Evolutionary conservation across 2,113 vertebrate species (phyloP).

Genomic region (Mystacornis crossleyi): DNA sequence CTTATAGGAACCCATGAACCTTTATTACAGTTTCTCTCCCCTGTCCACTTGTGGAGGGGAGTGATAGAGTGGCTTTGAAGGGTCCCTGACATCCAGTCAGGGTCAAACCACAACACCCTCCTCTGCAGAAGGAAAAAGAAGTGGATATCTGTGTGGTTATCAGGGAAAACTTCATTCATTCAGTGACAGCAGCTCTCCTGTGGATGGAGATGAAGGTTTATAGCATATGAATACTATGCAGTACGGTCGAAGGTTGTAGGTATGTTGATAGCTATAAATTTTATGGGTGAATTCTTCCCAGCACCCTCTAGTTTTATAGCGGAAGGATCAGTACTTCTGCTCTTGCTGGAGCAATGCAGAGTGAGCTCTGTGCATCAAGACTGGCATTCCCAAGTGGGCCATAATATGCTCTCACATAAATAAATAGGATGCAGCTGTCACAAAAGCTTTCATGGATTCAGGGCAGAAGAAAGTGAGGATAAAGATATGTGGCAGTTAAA

Average conservation of each 20-base stretch:
- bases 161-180: not conserved
- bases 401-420: not conserved
- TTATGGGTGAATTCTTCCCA: not conserved
- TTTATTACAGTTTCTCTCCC: not conserved
- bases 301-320: not conserved
- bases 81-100: not conserved
- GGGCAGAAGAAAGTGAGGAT: not conserved
- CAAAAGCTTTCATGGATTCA: not conserved
- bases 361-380: not conserved
- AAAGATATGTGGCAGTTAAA: slow-evolving; percentile 34
- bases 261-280: not conserved
- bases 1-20: not conserved
- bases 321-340: not conserved
- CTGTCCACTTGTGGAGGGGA: not conserved
- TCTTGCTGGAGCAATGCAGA: not conserved
- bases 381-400: not conserved
- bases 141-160: not conserved
- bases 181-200: not conserved
- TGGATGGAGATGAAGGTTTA: not conserved
- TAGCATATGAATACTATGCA: not conserved
- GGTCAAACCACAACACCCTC: not conserved
- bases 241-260: not conserved
- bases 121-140: not conserved
- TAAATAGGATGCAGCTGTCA: not conserved
- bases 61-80: not conserved